Base-by-base conservation (phyloP, 2,113 vertebrate genomes). In the Cromileptes altivelis region DNA sequence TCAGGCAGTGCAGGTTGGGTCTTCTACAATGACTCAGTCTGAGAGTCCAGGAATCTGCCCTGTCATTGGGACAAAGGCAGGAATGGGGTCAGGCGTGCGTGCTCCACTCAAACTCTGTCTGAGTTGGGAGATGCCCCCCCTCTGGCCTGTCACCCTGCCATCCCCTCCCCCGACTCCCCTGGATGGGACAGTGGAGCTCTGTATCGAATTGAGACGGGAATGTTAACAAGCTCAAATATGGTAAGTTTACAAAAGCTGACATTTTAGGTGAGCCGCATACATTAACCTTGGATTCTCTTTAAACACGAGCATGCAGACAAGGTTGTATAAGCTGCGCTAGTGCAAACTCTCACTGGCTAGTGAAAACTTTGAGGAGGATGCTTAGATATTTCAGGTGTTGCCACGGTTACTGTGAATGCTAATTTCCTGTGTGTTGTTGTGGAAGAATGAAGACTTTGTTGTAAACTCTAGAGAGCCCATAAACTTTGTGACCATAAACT, bases 211-310 rank as follows among this genome's bases (percentile, higher is more conserved):
- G 89, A 92, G 94, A 80, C 88, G 83, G 91, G 94, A 96, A 95
- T 95, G 88, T 96, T 97, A 95, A 96, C 92, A 93, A 96, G 95
- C 94, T 94, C 88, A 87, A 92, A 94, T 92, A 84, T 91, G 86
- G 79, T 82, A 61, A 56, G 88, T 84, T 92, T 93, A 93, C 89
- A 94, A 92, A 93, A 93, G 88, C 87, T 95, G 93, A 91, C 91
- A 93, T 96, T 94, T 90, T 91, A 89, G 78, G 79, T 83, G 83
- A 82, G 88, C 80, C 71, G 68, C 76, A 56, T 61, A 12, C 78
- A 53, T 74, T 78, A 75, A 81, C 73, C 80, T 78, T 49, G 62
- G 62, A n/a, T 60, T 73, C 50, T 69, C 64, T 82, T 71, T 63
- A 68, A 47, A 63, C 74, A 50, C 49, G 27, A 45, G 1, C 14